phyloP scores from a whole-genome alignment of 2,888 invertebrate species.

The Dryococelus australis region DNA sequence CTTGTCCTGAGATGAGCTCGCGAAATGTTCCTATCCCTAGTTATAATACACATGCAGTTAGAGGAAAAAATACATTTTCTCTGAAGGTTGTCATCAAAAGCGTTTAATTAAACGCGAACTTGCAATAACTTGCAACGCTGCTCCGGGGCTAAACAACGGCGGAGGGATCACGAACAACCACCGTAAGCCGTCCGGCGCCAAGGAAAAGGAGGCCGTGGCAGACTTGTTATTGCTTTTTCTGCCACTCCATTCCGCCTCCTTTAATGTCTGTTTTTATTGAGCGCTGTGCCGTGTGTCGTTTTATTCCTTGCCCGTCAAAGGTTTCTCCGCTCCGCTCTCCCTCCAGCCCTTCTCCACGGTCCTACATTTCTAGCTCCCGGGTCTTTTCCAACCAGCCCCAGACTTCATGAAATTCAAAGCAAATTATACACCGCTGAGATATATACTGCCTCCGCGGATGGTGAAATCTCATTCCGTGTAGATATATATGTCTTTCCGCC shows the following conservation, averaged over 20 bases:
- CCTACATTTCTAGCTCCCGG: background rate
- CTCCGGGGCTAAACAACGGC: background rate
- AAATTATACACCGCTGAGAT: conserved; percentile 10
- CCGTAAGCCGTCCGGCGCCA: background rate
- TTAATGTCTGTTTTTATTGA: conserved; percentile 16
- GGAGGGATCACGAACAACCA: background rate
- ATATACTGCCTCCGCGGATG: background rate
- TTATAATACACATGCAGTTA: too few relatives aligned
- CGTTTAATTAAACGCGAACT: too few relatives aligned
- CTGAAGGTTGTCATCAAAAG: too few relatives aligned
- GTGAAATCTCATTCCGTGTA: background rate
- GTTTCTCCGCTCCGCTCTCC: background rate
- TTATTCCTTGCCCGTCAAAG: conserved; percentile 16
- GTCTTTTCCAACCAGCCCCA: background rate
- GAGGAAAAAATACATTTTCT: too few relatives aligned
- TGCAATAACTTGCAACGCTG: background rate
- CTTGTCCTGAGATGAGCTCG: too few relatives aligned
- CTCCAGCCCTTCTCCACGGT: background rate
- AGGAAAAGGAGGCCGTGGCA: background rate
- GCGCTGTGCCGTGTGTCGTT: conserved; percentile 7
- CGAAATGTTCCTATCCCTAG: too few relatives aligned
- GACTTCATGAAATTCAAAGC: conserved; percentile 5
- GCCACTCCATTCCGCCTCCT: conserved; percentile 10
- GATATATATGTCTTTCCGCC: background rate
- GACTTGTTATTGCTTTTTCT: conserved; percentile 10